These are phyloP conservation scores for Notodonta ziczac DNA, from an alignment of 2,888 invertebrate species.

Conservation along the genomic window DNA sequence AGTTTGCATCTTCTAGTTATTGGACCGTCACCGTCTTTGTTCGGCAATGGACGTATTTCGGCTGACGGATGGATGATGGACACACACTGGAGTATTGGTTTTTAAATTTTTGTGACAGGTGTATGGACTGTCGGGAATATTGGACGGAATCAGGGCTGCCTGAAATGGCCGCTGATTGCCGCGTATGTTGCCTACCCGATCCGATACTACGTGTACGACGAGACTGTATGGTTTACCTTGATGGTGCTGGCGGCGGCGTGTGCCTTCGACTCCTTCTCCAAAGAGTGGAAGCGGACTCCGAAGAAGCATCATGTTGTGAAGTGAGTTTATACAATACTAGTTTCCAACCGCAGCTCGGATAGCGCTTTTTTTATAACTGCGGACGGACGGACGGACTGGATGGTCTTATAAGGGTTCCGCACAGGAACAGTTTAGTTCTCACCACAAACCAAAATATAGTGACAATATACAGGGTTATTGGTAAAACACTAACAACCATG, in stretches of 20 bases:
- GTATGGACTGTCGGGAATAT: slow-evolving; percentile 96
- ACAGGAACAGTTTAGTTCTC: too few species aligned
- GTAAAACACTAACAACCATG: too few species aligned
- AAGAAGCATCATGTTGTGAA: slow-evolving; percentile 63
- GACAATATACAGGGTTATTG: too few species aligned
- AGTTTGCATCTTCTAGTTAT: too few species aligned
- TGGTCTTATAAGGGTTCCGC: too few species aligned
- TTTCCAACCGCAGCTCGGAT: too few species aligned
- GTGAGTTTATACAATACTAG: slow-evolving; percentile 43
- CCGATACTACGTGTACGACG: slow-evolving; percentile 90
- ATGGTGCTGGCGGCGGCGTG: slow-evolving; percentile 88
- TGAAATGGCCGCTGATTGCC: slow-evolving; percentile 88
- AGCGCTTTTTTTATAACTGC: too few species aligned
- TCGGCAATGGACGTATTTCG: too few species aligned
- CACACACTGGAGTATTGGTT: not conserved
- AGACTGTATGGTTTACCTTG: slow-evolving; percentile 87
- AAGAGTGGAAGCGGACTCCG: slow-evolving; percentile 90
- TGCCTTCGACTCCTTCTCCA: slow-evolving; percentile 90
- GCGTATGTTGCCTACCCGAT: slow-evolving; percentile 88
- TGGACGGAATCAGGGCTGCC: slow-evolving; percentile 90
- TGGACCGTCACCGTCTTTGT: too few species aligned
- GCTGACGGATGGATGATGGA: too few species aligned
- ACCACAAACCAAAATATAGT: too few species aligned
- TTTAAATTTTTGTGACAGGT: slow-evolving; percentile 79
- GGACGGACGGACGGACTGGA: too few species aligned